Evolutionary conservation across 1,140 invertebrate species (phyloP), one percentile per base, ranked within the genome.

Genomic region (Zaprionus africanus): DNA sequence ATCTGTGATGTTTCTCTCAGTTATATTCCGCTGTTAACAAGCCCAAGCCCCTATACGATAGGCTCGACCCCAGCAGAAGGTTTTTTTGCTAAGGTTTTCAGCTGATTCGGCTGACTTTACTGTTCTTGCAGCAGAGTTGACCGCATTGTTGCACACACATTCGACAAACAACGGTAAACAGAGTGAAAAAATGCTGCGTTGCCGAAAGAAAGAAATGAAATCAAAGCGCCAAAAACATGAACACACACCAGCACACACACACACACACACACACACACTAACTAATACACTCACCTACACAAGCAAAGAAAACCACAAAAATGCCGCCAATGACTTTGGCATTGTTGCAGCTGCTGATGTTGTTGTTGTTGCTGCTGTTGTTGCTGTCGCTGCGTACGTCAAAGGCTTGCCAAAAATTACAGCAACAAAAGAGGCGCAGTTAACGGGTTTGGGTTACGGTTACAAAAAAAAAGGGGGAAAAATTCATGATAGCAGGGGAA

Each of bases 221-320:
- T 77, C 69, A 77, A 77, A 77, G 75, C 70, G 57, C 63, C 61
- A 67, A 73, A 73, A 72, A 74, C 64, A 73, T 54, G 22, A 43
- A 26, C 54, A 67, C 11, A 22, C 28, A 19, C 36, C 43, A 24
- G 26, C 12, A 28, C 41, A 68, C 54, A 22, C 61, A 64, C 41
- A 59, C 43, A 56, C 19, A 34, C n/a, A 28, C 36, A 31, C 34
- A 31, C n/a, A 31, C 36, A 69, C n/a, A 19, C 41, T 46, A 9
- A 46, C 41, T 46, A 46, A 46, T 51, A 51, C 17, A 51, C 19
- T 51, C 17, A 51, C 46, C 46, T 51, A 74, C 41, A 53, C 46
- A 19, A 28, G 17, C 31, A 15, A 78, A 78, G 24, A 56, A 85
- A 82, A 87, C 84, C 84, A 78, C 84, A 87, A 87, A 87, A 88